Evolutionary conservation across 2,113 vertebrate genomes (phyloP), one percentile per base, ranked within the genome.

Genomic region (Gnathonemus echidnorhynchus): DNA sequence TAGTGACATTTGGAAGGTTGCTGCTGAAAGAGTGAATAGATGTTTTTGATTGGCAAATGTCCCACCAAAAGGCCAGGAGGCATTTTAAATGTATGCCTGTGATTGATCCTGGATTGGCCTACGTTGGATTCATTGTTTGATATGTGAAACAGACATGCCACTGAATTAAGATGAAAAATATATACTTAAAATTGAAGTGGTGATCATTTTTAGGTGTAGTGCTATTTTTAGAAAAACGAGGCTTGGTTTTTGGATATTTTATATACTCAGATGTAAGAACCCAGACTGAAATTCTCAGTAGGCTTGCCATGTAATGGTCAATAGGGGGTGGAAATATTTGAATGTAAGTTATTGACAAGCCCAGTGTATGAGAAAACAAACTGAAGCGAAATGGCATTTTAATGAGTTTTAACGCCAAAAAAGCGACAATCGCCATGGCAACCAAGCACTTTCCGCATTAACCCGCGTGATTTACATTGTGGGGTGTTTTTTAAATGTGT

Each of bases 371-470:
- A 80, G 4, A 42, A 80, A 80, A 0, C n/a, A 70, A 70, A 70
- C 10, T 70, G 62, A 70, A 46, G 21, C 11, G 46, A 49, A 86
- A 86, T 49, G 42, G 48, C 19, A 86, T 1, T 50, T 86, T 48
- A 50, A 86, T 86, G 84, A 86, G 48, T 86, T 86, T 86, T 86
- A 46, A 86, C n/a, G 84, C 24, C 45, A 27, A 48, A 49, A 21
- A 31, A n/a, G 10, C 48, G 50, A 86, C 48, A 15, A 27, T 49
- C n/a, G 45, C 84, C 84, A 50, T 86, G 84, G 45, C 84, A 86
- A 86, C 48, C 13, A 2, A 86, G 9, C 42, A 27, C 42, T 86
- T 50, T 42, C 27, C 10, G 10, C 27, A 13, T 19, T 49, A 49
- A 21, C 46, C 42, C n/a, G 3, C 24, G 48, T 50, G 45, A 49